phyloP scores from a whole-genome alignment of 2,888 invertebrate species.

The Girardia tigrina region DNA sequence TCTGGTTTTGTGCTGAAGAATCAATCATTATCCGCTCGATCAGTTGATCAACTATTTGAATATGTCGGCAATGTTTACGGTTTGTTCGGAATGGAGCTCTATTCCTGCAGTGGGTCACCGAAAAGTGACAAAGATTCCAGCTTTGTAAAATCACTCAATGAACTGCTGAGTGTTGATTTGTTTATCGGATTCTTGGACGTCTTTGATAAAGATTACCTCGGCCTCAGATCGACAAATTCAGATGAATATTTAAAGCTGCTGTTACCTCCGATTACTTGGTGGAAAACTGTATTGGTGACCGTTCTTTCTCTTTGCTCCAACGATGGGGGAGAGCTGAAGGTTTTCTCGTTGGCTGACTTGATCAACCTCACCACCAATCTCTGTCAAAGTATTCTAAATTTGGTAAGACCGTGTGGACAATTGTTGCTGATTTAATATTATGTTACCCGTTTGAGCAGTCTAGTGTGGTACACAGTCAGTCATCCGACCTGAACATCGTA shows the following conservation, averaged over 20 bases:
- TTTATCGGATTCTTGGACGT: background rate
- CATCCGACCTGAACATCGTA: background rate
- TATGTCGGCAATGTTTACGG: background rate
- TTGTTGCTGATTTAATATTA: background rate
- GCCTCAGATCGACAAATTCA: background rate
- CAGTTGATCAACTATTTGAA: no score
- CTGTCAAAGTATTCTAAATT: background rate
- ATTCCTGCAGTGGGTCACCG: background rate
- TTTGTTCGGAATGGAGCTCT: constrained; percentile 7
- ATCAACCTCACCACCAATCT: background rate
- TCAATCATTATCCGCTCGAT: no score
- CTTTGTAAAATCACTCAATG: background rate
- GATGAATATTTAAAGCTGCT: background rate
- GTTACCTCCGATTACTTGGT: background rate
- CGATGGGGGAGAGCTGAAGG: background rate
- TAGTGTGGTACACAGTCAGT: no score
- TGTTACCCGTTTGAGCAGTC: background rate
- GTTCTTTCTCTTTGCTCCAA: background rate
- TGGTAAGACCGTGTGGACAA: background rate
- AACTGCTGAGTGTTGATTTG: background rate
- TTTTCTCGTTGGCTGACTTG: background rate
- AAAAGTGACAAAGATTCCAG: background rate
- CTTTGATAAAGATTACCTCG: background rate
- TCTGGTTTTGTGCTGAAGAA: no score
- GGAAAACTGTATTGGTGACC: background rate